Percentiles rank a stretch among this genome's conserved stretches.
phyloP scores from a whole-genome alignment of 2,797 vertebrate genomes.

The Sebastes matsubarae region DNA sequence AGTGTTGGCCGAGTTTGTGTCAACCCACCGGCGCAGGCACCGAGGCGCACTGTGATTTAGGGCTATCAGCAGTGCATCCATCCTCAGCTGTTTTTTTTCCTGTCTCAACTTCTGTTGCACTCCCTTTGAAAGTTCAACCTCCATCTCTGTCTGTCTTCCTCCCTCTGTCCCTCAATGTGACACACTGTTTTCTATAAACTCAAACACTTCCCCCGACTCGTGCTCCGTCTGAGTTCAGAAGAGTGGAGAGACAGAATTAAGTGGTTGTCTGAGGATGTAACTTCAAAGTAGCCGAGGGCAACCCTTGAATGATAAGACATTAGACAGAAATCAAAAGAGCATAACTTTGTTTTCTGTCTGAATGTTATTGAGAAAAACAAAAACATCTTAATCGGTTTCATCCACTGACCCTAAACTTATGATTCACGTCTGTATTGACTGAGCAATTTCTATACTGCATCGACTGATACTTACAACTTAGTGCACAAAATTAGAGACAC shows the following conservation, averaged over 20 bases:
- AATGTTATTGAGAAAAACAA: constrained; percentile 31
- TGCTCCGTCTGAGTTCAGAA: constrained; percentile 57
- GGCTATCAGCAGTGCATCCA: constrained; percentile 80
- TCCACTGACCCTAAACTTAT: constrained; percentile 4
- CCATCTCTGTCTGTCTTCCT: constrained; percentile 38
- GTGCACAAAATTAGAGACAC: neutral
- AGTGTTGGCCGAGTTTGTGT: constrained; percentile 83
- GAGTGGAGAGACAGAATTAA: constrained; percentile 55
- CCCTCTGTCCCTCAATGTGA: constrained; percentile 40
- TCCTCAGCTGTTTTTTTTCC: constrained; percentile 63
- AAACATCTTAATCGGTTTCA: constrained; percentile 31
- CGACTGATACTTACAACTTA: neutral
- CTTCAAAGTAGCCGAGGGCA: constrained; percentile 47
- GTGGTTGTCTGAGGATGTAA: constrained; percentile 54
- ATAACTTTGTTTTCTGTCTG: constrained; percentile 19
- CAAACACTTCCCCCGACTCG: constrained; percentile 14
- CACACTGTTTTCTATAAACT: constrained; percentile 49
- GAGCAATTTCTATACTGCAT: neutral
- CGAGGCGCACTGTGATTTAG: constrained; percentile 81
- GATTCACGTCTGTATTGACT: neutral
- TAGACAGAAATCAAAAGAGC: constrained; percentile 32
- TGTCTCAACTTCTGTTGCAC: constrained; percentile 54
- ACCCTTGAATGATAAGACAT: constrained; percentile 59
- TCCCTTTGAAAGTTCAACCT: constrained; percentile 61
- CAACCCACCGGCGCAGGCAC: constrained; percentile 75